Evolutionary conservation across 2,113 vertebrate species (phyloP), one percentile per base, ranked within the genome.

Genomic region (Gracilinanus agilis): DNA sequence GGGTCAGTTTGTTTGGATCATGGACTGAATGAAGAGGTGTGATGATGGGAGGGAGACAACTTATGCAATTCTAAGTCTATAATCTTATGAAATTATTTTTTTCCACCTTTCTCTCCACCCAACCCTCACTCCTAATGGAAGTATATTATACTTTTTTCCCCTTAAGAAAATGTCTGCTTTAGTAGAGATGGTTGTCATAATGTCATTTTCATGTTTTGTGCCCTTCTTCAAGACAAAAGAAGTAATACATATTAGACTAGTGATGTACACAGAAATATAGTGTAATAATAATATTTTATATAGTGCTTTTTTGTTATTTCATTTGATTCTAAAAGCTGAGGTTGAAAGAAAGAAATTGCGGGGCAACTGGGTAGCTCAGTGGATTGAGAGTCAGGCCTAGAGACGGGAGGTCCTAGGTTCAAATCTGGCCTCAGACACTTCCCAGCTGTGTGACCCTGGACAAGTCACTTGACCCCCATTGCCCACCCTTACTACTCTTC

Each of bases 201-300:
- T 27, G 11, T 44, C 40, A 55, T 29, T 54, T 83, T 40, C 29
- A 29, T n/a, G 34, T n/a, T 54, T 25, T 54, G 1, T 67, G 93
- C 56, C 88, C n/a, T 92, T 55, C n/a, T 95, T 53, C 7, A 93
- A 93, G 95, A 90, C 29, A 23, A 34, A 29, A 75, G 54, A 61
- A 34, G 27, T 92, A 54, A 91, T 89, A 53, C 9, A 49, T 53
- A 49, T 13, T 24, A 23, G 34, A 93, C n/a, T 44, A 90, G 3
- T 91, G 58, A 89, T 61, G 58, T 92, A 89, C 40, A 21, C 19
- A 83, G 67, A 67, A 61, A 61, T 9, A 93, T 90, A 25, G 24
- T 90, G 3, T 44, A 53, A 92, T 83, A 90, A 92, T 0, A 49
- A 92, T 3, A 75, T n/a, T n/a, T 83, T 83, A 40, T 23, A 40